Evolutionary conservation across 2,888 invertebrate genomes (phyloP), one percentile per base, ranked within the genome.

Genomic region (Sphaerophoria taeniata): DNA sequence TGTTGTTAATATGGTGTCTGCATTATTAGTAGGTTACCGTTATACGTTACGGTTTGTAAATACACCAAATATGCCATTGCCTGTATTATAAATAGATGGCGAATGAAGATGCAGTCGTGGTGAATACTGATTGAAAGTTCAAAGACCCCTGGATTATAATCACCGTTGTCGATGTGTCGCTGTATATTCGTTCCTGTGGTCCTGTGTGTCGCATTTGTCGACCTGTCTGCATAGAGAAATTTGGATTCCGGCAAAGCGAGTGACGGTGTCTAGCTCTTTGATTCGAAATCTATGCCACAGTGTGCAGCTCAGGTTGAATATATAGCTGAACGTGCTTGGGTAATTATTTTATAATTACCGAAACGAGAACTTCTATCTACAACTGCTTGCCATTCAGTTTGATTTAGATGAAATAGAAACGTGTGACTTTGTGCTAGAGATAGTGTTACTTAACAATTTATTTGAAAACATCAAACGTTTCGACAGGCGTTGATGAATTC

Each of bases 331-430:
- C 11, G 43, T 67, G 76, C 79, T 79, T 76, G 75, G 61, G 75
- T 76, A 84, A 84, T 84, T 84, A 84, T 75, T 79, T 84, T 84
- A 79, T 84, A 84, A 84, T 79, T 84, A 79, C 79, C 61, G 74
- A 47, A 79, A 63, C 16, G 45, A 55, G 71, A 53, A 39, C 49
- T 60, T 79, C 67, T 24, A 24, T 2, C 24, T 24, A 24, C 24
- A 24, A 24, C 24, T 53, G 31, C 36, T 12, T 69, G 70, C 60
- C n/a, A 45, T 74, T 70, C 73, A 77, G 9, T 74, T 60, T 43
- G 60, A 60, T 60, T 60, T 43, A 24, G 5, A 14, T 47, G 56
- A 47, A 11, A 45, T 58, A 45, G 63, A 45, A 45, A 33, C 43
- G 14, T 16, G 33, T 70, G 45, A 24, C 24, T n/a, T 16, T 45